Conservation (phyloP, 2,797 vertebrate species). For the Scyliorhinus canicula region DNA sequence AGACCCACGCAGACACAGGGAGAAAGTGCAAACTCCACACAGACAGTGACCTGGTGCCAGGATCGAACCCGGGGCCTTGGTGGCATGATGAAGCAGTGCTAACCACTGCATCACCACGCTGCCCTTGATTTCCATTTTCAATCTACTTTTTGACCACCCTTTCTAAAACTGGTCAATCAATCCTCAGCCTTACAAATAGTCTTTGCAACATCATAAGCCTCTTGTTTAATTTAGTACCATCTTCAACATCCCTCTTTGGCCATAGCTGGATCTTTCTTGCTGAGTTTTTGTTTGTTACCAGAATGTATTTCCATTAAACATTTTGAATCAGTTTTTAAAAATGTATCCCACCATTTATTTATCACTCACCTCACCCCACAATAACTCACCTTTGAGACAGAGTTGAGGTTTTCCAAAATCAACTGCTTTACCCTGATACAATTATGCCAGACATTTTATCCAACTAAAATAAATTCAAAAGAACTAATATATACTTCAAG, state of each 20-base stretch:
- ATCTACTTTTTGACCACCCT: too few relatives aligned
- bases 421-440: background rate
- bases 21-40: too few relatives aligned
- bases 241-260: background rate
- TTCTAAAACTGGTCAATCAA: too few relatives aligned
- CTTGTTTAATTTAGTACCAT: too few relatives aligned
- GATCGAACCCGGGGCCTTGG: too few relatives aligned
- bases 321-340: background rate
- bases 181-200: too few relatives aligned
- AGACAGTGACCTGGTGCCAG: too few relatives aligned
- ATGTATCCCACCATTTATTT: background rate
- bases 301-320: background rate
- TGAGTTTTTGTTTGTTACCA: background rate
- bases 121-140: too few relatives aligned
- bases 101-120: too few relatives aligned
- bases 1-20: too few relatives aligned
- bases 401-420: background rate
- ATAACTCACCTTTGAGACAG: background rate
- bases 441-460: background rate
- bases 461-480: background rate
- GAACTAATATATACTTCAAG: background rate
- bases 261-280: background rate
- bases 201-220: too few relatives aligned
- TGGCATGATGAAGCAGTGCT: too few relatives aligned
- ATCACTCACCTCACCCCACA: background rate